These are phyloP conservation scores for Calidris pugnax DNA, from an alignment of 2,113 vertebrate species.

Conservation along the genomic window DNA sequence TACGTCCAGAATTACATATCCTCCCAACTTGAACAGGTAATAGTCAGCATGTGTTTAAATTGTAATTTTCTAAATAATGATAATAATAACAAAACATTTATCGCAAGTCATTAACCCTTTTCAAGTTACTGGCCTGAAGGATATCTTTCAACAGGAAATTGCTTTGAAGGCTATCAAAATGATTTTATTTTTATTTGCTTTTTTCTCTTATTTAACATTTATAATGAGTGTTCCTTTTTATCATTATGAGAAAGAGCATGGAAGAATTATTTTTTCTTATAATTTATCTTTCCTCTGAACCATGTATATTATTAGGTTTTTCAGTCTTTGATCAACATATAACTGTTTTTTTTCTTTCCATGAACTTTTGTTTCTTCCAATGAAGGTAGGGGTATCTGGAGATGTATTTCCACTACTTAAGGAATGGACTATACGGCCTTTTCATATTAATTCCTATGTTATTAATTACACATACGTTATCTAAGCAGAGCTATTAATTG, in stretches of 20 bases:
- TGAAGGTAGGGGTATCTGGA: neutral
- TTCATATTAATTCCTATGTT: neutral
- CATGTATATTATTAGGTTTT: neutral
- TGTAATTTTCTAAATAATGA: neutral
- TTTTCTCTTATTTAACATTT: neutral
- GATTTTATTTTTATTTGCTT: neutral
- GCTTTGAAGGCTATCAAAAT: neutral
- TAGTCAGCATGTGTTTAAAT: neutral
- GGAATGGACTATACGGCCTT: neutral
- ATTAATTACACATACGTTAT: neutral
- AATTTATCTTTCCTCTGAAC: neutral
- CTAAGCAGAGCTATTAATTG: neutral
- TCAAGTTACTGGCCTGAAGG: neutral
- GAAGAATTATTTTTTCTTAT: neutral
- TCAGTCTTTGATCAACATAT: neutral
- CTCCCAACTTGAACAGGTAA: neutral
- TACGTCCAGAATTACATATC: neutral
- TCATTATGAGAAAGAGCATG: neutral
- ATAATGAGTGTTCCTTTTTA: neutral
- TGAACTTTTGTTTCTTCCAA: neutral
- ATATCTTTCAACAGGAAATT: neutral
- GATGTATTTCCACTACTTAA: neutral
- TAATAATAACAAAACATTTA: neutral
- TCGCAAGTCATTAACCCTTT: neutral
- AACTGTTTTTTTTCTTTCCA: neutral